phyloP scores from a whole-genome alignment of 2,113 vertebrate genomes.

The Oreochromis niloticus region DNA sequence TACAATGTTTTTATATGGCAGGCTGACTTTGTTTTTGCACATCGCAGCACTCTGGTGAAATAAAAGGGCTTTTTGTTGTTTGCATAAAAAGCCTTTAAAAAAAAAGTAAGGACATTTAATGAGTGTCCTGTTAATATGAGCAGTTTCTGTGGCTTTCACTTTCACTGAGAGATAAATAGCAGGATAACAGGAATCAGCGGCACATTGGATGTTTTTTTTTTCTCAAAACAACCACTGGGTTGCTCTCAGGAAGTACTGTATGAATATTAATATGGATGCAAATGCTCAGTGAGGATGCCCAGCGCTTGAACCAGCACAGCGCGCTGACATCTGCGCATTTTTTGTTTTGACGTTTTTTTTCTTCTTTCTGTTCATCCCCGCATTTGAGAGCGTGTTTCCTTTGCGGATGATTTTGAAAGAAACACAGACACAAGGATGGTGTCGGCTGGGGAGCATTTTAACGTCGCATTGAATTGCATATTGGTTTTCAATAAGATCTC shows the following conservation, averaged over 20 bases:
- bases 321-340: slow-evolving; percentile 47
- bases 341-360: slow-evolving; percentile 16
- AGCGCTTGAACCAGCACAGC: slow-evolving; percentile 50
- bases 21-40: not conserved
- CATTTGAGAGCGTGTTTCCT: slow-evolving; percentile 9
- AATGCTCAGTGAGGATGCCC: slow-evolving; percentile 50
- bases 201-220: not conserved
- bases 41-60: not conserved
- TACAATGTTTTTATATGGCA: not conserved
- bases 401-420: not conserved
- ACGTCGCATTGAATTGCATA: slow-evolving; percentile 68
- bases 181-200: slow-evolving; percentile 23
- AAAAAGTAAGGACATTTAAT: not conserved
- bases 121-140: not conserved
- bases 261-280: slow-evolving; percentile 67
- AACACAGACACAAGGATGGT: not conserved
- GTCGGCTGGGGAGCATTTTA: slow-evolving; percentile 38
- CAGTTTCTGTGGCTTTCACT: not conserved
- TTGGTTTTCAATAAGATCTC: slow-evolving; percentile 52
- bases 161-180: not conserved
- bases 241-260: slow-evolving; percentile 48
- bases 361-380: not conserved
- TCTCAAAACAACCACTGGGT: slow-evolving; percentile 28
- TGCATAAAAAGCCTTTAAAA: not conserved
- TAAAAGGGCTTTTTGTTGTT: not conserved